These are phyloP conservation scores for Protobothrops mucrosquamatus DNA, from an alignment of 2,113 vertebrate genomes.

Conservation along the genomic window DNA sequence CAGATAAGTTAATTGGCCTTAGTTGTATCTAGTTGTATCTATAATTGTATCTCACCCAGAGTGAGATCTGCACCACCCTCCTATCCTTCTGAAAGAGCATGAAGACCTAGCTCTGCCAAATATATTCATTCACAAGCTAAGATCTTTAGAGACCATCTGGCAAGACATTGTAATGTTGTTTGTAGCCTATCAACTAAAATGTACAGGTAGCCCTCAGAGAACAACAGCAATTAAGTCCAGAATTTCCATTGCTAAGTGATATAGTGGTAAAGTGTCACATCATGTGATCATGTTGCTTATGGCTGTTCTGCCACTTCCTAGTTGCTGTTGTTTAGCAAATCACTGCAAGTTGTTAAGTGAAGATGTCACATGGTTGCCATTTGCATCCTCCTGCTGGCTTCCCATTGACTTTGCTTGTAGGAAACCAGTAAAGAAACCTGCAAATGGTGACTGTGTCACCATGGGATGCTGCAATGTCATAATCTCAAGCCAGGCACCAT, in stretches of 20 bases:
- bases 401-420: background rate
- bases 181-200: background rate
- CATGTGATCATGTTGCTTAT: background rate
- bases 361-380: background rate
- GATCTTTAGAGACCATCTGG: background rate
- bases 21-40: background rate
- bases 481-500: background rate
- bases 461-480: background rate
- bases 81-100: background rate
- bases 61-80: background rate
- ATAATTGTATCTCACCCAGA: background rate
- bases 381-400: background rate
- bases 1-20: background rate
- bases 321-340: background rate
- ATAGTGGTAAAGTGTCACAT: background rate
- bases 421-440: background rate
- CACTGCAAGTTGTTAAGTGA: background rate
- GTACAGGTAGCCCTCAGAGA: background rate
- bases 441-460: background rate
- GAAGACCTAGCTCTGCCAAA: background rate
- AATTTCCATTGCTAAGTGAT: background rate
- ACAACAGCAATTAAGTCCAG: background rate
- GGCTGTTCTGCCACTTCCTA: background rate
- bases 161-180: background rate
- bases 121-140: background rate